Evolutionary conservation across 2,113 vertebrate genomes (phyloP).

Genomic region (Gila orcuttii): DNA sequence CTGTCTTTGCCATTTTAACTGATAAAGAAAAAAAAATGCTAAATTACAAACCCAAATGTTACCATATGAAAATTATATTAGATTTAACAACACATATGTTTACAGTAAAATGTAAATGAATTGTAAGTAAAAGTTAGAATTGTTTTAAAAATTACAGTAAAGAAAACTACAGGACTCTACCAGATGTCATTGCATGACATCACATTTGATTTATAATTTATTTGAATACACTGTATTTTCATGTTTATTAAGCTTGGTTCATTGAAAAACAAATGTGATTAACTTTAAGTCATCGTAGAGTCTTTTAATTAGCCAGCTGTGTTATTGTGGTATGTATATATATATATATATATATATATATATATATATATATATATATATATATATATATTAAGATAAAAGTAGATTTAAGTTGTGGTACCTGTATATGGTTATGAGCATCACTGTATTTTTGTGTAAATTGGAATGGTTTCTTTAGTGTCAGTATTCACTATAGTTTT

Average conservation of each 20-base stretch:
- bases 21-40: not conserved
- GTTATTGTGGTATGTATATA: not conserved
- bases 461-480: not conserved
- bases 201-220: no score
- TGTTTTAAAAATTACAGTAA: not conserved
- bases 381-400: not conserved
- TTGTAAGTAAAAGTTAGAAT: not conserved
- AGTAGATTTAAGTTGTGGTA: not conserved
- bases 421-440: not conserved
- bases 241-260: not conserved
- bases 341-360: not conserved
- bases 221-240: not conserved
- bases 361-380: not conserved
- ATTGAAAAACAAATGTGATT: not conserved
- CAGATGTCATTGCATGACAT: not conserved
- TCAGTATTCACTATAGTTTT: constrained; percentile 9
- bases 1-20: not conserved
- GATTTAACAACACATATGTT: not conserved
- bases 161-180: not conserved
- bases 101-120: not conserved
- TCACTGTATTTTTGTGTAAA: not conserved
- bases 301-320: not conserved
- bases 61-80: not conserved
- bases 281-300: not conserved
- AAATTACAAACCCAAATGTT: not conserved